Percentiles rank a stretch among this genome's conserved stretches.
Conservation (phyloP, 1,140 invertebrate genomes). For the Panagrolaimus sp. region DNA sequence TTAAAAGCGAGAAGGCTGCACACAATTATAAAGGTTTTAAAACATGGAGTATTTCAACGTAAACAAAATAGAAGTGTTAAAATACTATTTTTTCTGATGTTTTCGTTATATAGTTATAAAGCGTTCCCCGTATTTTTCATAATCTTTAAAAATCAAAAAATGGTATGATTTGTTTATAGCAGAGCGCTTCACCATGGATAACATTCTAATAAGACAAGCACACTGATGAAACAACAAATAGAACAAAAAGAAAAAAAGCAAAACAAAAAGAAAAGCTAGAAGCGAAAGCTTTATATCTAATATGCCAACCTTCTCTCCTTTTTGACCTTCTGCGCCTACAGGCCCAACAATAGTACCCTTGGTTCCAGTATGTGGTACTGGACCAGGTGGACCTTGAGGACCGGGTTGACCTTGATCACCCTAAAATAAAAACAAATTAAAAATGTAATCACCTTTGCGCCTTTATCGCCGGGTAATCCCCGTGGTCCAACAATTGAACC, state of each 20-base stretch:
- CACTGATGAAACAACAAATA: background rate
- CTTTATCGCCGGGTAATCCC: constrained; percentile 43
- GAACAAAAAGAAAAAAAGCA: background rate
- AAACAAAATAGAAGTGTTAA: no score
- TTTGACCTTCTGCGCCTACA: constrained; percentile 47
- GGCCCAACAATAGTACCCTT: constrained; percentile 57
- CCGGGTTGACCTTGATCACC: constrained; percentile 50
- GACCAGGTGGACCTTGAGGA: constrained; percentile 49
- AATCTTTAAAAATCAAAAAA: no score
- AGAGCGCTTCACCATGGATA: background rate
- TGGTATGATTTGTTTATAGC: no score
- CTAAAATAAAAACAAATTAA: constrained; percentile 42
- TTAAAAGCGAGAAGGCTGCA: constrained; percentile 7
- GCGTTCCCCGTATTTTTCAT: no score
- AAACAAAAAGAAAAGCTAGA: background rate
- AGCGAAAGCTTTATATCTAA: background rate
- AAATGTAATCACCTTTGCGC: constrained; percentile 43
- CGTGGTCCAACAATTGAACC: constrained; percentile 50
- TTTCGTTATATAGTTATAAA: no score
- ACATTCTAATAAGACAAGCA: constrained; percentile 5
- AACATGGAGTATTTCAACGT: background rate
- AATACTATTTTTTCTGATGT: no score
- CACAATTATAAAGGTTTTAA: background rate
- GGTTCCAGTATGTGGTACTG: constrained; percentile 28
- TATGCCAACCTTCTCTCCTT: constrained; percentile 55